A percentile compares a stretch with the other conserved stretches of the same genome.
phyloP scores from a whole-genome alignment of 2,888 invertebrate species.

The Eristalis intricaria region DNA sequence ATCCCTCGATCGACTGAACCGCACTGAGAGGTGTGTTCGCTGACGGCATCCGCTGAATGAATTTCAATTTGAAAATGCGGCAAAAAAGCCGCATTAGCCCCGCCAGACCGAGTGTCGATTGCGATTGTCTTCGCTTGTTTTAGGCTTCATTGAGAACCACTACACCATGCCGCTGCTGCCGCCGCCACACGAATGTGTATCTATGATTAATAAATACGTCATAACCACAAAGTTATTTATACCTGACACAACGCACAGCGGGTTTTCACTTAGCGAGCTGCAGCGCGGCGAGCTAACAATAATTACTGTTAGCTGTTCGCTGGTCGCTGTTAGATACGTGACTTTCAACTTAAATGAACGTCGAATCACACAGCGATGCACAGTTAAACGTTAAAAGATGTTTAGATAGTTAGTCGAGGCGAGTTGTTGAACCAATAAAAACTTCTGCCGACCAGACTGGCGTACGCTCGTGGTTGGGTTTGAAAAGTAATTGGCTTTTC shows the following conservation, averaged over 20 bases:
- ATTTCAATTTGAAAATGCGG: constrained; percentile 16
- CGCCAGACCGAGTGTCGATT: background rate
- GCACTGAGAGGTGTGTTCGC: constrained; percentile 41
- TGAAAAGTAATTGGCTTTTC: background rate
- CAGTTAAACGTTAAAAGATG: background rate
- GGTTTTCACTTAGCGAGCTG: background rate
- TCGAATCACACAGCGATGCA: background rate
- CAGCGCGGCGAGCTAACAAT: background rate
- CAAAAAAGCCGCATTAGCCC: background rate
- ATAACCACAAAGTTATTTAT: constrained; percentile 29
- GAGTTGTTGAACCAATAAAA: background rate
- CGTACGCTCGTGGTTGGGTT: background rate
- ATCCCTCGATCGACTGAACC: background rate
- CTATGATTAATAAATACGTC: constrained; percentile 41
- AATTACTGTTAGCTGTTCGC: constrained; percentile 14
- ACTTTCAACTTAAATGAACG: constrained; percentile 43
- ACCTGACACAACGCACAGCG: background rate
- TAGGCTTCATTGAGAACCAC: background rate
- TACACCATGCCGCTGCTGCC: background rate
- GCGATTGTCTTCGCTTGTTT: background rate
- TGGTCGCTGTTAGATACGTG: constrained; percentile 41
- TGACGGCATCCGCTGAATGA: constrained; percentile 46
- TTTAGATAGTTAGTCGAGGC: background rate
- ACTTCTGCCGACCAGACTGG: background rate
- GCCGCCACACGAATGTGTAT: background rate